Evolutionary conservation across 2,888 invertebrate species (phyloP).

Genomic region (Diloba caeruleocephala): DNA sequence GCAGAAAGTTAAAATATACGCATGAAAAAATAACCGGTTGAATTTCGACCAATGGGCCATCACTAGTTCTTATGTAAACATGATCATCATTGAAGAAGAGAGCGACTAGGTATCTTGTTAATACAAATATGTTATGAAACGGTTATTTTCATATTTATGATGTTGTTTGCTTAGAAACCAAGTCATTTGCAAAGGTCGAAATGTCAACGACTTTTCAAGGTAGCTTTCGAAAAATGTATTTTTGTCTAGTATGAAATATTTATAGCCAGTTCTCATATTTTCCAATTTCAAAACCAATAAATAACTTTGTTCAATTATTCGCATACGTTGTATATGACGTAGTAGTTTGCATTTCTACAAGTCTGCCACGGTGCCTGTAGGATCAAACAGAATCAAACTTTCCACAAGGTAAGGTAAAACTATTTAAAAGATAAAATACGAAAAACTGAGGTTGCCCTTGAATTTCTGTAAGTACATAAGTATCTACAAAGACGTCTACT

Average conservation of each 20-base stretch:
- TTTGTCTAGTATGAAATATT: conserved; percentile 7
- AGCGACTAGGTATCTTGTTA: too few species aligned
- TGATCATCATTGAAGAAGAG: too few species aligned
- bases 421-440: conserved; percentile 30
- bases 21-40: too few species aligned
- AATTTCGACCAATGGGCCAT: too few species aligned
- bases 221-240: conserved; percentile 10
- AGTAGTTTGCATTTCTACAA: conserved; percentile 1
- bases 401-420: conserved; percentile 10
- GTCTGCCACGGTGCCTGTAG: neutral
- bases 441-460: conserved; percentile 1
- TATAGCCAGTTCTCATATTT: conserved; percentile 9
- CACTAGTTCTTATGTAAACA: too few species aligned
- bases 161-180: conserved; percentile 6
- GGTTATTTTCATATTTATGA: conserved; percentile 20
- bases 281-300: conserved; percentile 23
- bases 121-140: too few species aligned
- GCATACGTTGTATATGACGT: conserved; percentile 8
- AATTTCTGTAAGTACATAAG: conserved; percentile 4
- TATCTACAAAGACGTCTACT: too few species aligned
- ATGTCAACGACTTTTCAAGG: conserved; percentile 27
- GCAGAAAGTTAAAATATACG: too few species aligned
- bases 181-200: conserved; percentile 1
- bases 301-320: conserved; percentile 19
- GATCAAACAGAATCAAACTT: conserved; percentile 18